phyloP scores from a whole-genome alignment of 2,113 vertebrate species.

The Amblyopsis rosae region DNA sequence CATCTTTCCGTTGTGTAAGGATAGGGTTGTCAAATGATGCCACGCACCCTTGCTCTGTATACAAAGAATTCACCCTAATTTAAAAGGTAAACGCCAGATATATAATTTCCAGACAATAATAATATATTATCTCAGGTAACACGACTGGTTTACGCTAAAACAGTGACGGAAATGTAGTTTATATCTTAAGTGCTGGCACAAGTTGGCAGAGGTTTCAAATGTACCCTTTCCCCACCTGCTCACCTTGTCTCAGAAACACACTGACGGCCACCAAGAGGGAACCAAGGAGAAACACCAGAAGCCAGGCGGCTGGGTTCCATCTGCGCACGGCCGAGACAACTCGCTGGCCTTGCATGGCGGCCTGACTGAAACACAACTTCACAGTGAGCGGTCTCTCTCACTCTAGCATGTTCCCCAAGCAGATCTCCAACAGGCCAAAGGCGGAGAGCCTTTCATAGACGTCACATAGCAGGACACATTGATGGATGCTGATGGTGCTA shows the following conservation, averaged over 20 bases:
- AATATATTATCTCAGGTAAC: too few species aligned
- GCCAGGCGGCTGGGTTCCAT: slow-evolving; percentile 67
- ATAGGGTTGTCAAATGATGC: too few species aligned
- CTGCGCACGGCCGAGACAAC: slow-evolving; percentile 51
- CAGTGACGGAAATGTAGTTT: neutral
- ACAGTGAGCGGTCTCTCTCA: neutral
- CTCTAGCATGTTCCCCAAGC: neutral
- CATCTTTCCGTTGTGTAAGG: neutral
- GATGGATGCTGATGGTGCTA: neutral
- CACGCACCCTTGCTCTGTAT: too few species aligned
- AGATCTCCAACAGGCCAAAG: neutral
- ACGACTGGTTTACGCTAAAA: neutral
- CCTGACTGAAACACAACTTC: slow-evolving; percentile 32
- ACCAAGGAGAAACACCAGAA: slow-evolving; percentile 64
- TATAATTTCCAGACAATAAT: too few species aligned
- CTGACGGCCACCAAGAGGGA: slow-evolving; percentile 63
- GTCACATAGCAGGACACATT: neutral
- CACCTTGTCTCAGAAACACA: slow-evolving; percentile 60
- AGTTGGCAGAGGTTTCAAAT: neutral
- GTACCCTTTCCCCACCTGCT: slow-evolving; percentile 32
- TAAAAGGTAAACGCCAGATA: too few species aligned
- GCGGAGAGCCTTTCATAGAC: too few species aligned
- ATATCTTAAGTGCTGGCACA: neutral
- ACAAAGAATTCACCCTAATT: too few species aligned
- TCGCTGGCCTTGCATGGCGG: slow-evolving; percentile 72